Percentiles rank a stretch among this genome's conserved stretches.
These are phyloP conservation scores for Microchirus variegatus DNA, from an alignment of 2,797 vertebrate genomes.

Conservation along the genomic window DNA sequence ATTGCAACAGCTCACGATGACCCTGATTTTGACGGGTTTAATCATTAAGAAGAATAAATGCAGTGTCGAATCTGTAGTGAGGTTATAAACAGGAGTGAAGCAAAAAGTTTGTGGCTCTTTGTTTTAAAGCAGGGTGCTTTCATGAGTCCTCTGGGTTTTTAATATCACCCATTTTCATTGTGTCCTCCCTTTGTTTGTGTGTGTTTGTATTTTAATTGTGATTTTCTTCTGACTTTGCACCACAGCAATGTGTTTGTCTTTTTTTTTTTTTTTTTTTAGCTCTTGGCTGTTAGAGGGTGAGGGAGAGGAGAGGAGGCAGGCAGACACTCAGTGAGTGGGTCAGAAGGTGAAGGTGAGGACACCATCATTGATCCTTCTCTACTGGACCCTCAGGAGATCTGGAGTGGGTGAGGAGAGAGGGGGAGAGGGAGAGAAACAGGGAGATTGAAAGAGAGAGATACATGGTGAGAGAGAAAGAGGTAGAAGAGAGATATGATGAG, in stretches of 20 bases:
- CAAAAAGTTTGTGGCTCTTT: too few species aligned
- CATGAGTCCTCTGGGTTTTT: neutral
- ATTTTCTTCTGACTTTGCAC: conserved; percentile 25
- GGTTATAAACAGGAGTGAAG: conserved; percentile 31
- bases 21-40: conserved; percentile 32
- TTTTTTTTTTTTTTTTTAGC: too few species aligned
- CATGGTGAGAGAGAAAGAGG: too few species aligned
- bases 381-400: conserved; percentile 47
- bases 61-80: conserved; percentile 22
- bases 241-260: conserved; percentile 19
- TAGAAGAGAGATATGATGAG: too few species aligned
- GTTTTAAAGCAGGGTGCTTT: too few species aligned
- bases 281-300: conserved; percentile 25
- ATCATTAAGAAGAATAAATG: conserved; percentile 34
- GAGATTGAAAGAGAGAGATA: too few species aligned
- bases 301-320: conserved; percentile 30
- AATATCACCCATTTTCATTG: too few species aligned
- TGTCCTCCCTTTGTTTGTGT: neutral
- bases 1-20: conserved; percentile 11
- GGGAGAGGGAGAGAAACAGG: too few species aligned
- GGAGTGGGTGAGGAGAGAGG: conserved; percentile 6
- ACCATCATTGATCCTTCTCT: conserved; percentile 62
- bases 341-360: conserved; percentile 39
- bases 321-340: conserved; percentile 17
- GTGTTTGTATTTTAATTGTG: too few species aligned